Evolutionary conservation across 1,140 invertebrate genomes (phyloP).

Genomic region (Vanessa tameamea): DNA sequence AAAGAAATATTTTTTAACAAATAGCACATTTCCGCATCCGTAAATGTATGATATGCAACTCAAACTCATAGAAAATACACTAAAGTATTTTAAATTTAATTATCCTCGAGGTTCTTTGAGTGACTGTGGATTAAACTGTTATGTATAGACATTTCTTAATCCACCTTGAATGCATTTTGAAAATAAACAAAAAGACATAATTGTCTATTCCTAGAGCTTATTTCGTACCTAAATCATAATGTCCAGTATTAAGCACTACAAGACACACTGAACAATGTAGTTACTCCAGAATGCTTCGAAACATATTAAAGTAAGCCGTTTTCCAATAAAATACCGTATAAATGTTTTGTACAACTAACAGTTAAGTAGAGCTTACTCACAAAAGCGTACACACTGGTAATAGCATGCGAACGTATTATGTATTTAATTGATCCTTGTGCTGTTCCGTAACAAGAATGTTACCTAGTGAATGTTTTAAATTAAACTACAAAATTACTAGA

Average conservation of each 20-base stretch:
- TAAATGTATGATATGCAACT: no score
- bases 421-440: conserved; percentile 49
- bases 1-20: no score
- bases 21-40: no score
- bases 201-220: no score
- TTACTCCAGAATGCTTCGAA: conserved; percentile 2
- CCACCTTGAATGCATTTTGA: no score
- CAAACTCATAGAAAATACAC: no score
- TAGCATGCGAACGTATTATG: conserved; percentile 57
- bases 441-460: conserved; percentile 40
- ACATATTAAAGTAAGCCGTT: conserved; percentile 52
- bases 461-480: conserved; percentile 24
- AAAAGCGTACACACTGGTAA: conserved; percentile 55
- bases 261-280: not conserved
- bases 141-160: no score
- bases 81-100: no score
- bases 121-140: no score
- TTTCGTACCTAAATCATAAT: not conserved
- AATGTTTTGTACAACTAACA: conserved; percentile 68
- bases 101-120: no score
- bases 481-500: conserved; percentile 13
- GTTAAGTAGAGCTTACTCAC: conserved; percentile 72
- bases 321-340: conserved; percentile 45
- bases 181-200: no score
- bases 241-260: not conserved